phyloP scores from a whole-genome alignment of 1,140 invertebrate genomes.

The Drosophila pseudoananassae region DNA sequence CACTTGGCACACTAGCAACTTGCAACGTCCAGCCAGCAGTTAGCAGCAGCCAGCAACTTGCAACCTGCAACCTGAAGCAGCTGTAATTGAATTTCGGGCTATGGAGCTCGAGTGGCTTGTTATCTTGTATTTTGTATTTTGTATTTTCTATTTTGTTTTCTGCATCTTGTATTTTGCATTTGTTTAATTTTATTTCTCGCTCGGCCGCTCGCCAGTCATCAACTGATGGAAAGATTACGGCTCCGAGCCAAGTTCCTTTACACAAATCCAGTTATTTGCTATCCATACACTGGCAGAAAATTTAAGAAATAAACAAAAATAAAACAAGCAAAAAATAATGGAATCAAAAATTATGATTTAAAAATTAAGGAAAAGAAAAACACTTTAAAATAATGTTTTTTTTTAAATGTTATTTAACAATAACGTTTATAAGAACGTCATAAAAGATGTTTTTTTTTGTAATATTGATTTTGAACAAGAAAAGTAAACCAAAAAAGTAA shows the following conservation, averaged over 20 bases:
- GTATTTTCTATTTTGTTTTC: neutral
- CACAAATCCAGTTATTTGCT: slow-evolving; percentile 20
- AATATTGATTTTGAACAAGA: too few species aligned
- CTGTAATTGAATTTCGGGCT: slow-evolving; percentile 54
- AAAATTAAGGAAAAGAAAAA: too few species aligned
- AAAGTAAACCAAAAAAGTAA: too few species aligned
- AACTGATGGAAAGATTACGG: slow-evolving; percentile 65
- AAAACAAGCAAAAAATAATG: too few species aligned
- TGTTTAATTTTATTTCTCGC: slow-evolving; percentile 66
- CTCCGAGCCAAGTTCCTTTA: slow-evolving; percentile 16
- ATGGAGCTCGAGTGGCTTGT: slow-evolving; percentile 47
- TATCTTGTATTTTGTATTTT: slow-evolving; percentile 34
- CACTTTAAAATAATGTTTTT: too few species aligned
- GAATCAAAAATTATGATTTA: too few species aligned
- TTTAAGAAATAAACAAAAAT: too few species aligned
- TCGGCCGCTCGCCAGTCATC: slow-evolving; percentile 33
- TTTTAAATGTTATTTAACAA: too few species aligned
- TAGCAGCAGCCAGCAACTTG: slow-evolving; percentile 12
- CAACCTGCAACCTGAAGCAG: slow-evolving; percentile 51
- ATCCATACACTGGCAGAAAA: neutral
- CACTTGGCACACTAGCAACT: slow-evolving; percentile 11
- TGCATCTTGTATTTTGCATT: slow-evolving; percentile 38
- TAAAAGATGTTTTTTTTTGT: too few species aligned
- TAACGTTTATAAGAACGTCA: too few species aligned
- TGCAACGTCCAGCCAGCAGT: slow-evolving; percentile 2